Evolutionary conservation across 2,113 vertebrate genomes (phyloP).

Genomic region (Falco punctatus): DNA sequence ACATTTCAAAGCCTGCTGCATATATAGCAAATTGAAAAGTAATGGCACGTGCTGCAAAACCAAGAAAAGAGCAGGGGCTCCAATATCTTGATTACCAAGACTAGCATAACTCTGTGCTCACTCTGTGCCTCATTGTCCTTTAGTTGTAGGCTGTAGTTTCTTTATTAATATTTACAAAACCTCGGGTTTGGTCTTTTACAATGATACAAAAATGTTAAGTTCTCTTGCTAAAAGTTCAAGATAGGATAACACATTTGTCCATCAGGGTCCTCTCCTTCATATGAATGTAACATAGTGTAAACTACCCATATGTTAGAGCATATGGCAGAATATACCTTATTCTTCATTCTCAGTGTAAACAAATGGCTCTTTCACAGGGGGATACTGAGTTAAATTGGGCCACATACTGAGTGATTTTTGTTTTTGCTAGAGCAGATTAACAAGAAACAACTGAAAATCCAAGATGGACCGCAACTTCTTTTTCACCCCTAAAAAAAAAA

Average conservation of each 20-base stretch:
- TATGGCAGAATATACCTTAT: slow-evolving; percentile 39
- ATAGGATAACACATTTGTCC: background rate
- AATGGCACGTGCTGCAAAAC: background rate
- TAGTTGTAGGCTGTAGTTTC: background rate
- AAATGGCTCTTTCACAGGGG: slow-evolving; percentile 33
- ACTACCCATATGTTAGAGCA: slow-evolving; percentile 48
- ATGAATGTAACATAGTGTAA: slow-evolving; percentile 11
- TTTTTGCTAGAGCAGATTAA: background rate
- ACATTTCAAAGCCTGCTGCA: background rate
- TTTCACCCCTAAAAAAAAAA: background rate
- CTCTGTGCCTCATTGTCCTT: background rate
- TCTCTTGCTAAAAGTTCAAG: background rate
- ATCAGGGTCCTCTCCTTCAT: background rate
- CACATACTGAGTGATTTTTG: background rate
- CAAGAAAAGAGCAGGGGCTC: background rate
- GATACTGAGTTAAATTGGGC: slow-evolving; percentile 26
- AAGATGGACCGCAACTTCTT: background rate
- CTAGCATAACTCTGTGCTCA: background rate
- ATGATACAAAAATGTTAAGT: background rate
- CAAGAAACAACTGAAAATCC: background rate
- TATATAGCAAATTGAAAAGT: background rate
- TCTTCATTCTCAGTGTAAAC: slow-evolving; percentile 30
- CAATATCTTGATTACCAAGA: background rate
- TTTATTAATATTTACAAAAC: background rate
- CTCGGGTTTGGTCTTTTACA: background rate